phyloP scores from a whole-genome alignment of 2,113 vertebrate genomes.

The Nothobranchius furzeri region DNA sequence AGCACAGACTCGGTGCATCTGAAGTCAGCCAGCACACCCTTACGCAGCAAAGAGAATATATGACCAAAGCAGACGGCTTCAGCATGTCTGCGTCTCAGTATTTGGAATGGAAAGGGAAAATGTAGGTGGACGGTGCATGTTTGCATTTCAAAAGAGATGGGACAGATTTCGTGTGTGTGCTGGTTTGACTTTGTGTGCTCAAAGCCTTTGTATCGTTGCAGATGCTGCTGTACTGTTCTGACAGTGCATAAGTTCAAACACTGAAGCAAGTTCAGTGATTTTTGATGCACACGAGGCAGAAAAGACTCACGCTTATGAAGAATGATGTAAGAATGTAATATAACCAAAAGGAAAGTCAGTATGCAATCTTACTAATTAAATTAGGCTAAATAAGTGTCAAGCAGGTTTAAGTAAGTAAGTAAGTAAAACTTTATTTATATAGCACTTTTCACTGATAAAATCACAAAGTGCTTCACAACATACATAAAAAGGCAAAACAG shows the following conservation, averaged over 20 bases:
- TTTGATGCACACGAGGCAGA: conserved; percentile 49
- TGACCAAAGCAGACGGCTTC: conserved; percentile 49
- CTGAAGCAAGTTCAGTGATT: conserved; percentile 45
- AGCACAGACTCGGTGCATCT: conserved; percentile 1
- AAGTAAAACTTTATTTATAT: no score
- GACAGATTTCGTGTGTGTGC: conserved; percentile 5
- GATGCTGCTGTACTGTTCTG: conserved; percentile 48
- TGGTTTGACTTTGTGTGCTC: conserved; percentile 30
- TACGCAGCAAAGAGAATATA: conserved; percentile 65
- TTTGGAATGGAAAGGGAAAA: conserved; percentile 32
- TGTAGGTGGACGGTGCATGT: conserved; percentile 47
- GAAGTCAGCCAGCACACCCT: conserved; percentile 44
- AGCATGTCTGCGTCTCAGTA: conserved; percentile 17
- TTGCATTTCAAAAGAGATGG: conserved; percentile 39
- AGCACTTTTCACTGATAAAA: no score
- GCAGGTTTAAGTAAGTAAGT: conserved; percentile 14
- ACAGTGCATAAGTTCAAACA: conserved; percentile 60
- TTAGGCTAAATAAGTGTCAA: conserved; percentile 43
- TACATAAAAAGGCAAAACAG: no score
- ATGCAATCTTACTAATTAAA: conserved; percentile 48
- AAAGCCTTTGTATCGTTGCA: conserved; percentile 45
- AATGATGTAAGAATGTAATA: conserved; percentile 43
- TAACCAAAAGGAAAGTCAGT: conserved; percentile 45
- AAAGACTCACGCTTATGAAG: conserved; percentile 46
- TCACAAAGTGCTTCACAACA: no score